phyloP scores from a whole-genome alignment of 2,113 vertebrate species.

The Protobothrops flavoviridis region DNA sequence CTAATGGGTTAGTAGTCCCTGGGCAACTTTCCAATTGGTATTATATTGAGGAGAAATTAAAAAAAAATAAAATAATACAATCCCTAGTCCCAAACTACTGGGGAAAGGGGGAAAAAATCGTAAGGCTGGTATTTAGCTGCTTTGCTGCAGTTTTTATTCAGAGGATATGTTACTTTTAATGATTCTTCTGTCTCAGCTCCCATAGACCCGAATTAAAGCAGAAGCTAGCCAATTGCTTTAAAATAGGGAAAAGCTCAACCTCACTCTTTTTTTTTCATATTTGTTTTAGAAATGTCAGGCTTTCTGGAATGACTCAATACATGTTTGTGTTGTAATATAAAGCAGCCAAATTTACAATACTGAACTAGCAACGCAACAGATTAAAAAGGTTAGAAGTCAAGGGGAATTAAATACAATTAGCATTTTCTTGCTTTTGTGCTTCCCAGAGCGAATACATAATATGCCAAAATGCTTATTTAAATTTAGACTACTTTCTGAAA shows the following conservation, averaged over 20 bases:
- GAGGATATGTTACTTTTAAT: constrained; percentile 57
- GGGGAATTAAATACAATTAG: constrained; percentile 75
- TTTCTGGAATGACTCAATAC: constrained; percentile 66
- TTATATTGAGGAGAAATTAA: constrained; percentile 80
- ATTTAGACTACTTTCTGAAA: constrained; percentile 57
- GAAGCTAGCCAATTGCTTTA: constrained; percentile 56
- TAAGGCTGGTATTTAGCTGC: constrained; percentile 60
- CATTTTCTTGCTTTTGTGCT: constrained; percentile 65
- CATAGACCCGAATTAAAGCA: constrained; percentile 60
- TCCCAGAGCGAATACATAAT: constrained; percentile 58
- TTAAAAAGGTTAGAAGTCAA: constrained; percentile 74
- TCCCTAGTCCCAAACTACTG: constrained; percentile 57
- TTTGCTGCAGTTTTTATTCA: constrained; percentile 56
- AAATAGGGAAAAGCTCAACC: constrained; percentile 60
- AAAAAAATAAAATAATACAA: constrained; percentile 65
- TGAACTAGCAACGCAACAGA: constrained; percentile 64
- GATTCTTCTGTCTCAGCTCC: constrained; percentile 38
- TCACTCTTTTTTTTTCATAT: constrained; percentile 55
- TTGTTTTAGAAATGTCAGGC: constrained; percentile 68
- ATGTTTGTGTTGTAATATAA: constrained; percentile 61
- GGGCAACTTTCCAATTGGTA: constrained; percentile 89
- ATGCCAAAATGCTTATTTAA: constrained; percentile 68
- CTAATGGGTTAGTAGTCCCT: constrained; percentile 93
- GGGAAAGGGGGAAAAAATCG: constrained; percentile 65
- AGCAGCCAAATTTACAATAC: constrained; percentile 67